Evolutionary conservation across 1,140 invertebrate genomes (phyloP).

Genomic region (Trichomalopsis sarcophagae): DNA sequence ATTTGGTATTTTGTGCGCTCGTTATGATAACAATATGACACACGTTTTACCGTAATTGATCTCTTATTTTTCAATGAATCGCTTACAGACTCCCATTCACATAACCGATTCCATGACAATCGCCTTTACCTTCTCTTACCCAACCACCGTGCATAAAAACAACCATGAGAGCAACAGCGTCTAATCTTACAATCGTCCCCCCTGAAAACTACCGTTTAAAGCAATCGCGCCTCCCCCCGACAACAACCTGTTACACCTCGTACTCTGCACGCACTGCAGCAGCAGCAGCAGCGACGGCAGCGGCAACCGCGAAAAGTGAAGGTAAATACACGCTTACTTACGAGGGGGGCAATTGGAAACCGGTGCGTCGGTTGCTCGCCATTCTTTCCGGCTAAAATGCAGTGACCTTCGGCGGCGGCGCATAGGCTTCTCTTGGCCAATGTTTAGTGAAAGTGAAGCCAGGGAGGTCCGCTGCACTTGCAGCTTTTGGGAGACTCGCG

Average conservation of each 20-base stretch:
- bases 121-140: no score
- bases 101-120: no score
- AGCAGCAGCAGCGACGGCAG: neutral
- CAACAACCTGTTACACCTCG: neutral
- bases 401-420: slow-evolving; percentile 56
- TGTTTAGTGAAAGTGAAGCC: slow-evolving; percentile 59
- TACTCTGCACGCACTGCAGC: neutral
- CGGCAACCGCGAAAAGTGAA: slow-evolving; percentile 22
- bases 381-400: slow-evolving; percentile 38
- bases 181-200: neutral
- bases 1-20: no score
- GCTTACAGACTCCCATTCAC: no score
- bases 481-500: neutral
- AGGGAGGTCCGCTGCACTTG: neutral
- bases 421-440: slow-evolving; percentile 58
- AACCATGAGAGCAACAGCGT: neutral
- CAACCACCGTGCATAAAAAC: no score
- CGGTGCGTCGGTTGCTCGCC: neutral
- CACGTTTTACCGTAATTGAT: no score
- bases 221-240: neutral
- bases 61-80: no score
- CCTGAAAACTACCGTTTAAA: neutral
- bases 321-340: neutral
- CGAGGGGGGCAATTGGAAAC: slow-evolving; percentile 2
- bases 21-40: no score